These are phyloP conservation scores for Taeniopygia guttata DNA, from an alignment of 2,797 vertebrate species.

Conservation along the genomic window DNA sequence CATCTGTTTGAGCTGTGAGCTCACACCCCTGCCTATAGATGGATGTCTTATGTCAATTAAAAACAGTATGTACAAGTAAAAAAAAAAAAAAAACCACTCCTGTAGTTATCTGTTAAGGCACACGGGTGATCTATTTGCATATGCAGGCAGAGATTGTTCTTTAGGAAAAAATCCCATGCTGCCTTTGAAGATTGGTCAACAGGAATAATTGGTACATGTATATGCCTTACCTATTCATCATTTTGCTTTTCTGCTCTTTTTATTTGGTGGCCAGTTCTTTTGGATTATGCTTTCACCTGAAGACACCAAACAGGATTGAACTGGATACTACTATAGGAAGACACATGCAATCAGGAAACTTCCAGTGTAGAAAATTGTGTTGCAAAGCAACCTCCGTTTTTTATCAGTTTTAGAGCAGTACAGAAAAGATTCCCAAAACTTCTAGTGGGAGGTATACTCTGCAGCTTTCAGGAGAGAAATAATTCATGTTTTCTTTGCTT, in stretches of 20 bases:
- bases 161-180: background rate
- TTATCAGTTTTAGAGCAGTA: background rate
- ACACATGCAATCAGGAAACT: background rate
- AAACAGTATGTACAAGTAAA: background rate
- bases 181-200: background rate
- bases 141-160: background rate
- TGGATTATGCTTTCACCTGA: background rate
- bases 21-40: background rate
- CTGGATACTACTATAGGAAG: background rate
- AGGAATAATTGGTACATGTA: background rate
- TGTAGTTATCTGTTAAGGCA: background rate
- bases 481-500: background rate
- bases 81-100: background rate
- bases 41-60: background rate
- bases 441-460: background rate
- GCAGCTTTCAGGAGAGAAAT: background rate
- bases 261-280: background rate
- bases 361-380: background rate
- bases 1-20: background rate
- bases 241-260: background rate
- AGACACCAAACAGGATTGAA: background rate
- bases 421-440: background rate
- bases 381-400: background rate
- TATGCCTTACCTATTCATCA: background rate
- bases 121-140: background rate